Percentiles rank a stretch among this genome's conserved stretches.
Conservation (phyloP, 2,797 vertebrate genomes). For the Falco rusticolus region DNA sequence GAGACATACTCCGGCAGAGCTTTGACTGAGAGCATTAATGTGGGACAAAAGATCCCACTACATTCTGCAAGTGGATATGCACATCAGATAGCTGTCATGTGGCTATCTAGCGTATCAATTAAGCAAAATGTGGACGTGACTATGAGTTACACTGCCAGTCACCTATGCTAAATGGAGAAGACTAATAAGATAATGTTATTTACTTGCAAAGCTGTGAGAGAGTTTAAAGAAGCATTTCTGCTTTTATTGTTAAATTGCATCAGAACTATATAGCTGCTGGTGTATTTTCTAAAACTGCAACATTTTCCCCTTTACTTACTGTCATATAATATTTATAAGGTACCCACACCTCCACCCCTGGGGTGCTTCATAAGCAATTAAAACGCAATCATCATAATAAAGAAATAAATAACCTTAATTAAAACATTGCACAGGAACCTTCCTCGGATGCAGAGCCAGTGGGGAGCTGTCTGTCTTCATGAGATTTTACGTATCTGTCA, state of each 20-base stretch:
- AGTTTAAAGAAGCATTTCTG: not conserved
- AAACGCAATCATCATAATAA: conserved; percentile 69
- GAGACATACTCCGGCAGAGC: not conserved
- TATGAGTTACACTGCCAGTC: not conserved
- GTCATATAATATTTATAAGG: conserved; percentile 52
- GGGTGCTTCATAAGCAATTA: conserved; percentile 61
- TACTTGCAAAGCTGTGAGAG: not conserved
- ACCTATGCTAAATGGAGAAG: not conserved
- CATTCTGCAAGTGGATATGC: not conserved
- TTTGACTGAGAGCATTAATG: not conserved
- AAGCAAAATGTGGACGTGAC: not conserved
- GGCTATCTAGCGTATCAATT: not conserved
- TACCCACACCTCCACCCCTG: conserved; percentile 22
- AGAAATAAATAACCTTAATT: conserved; percentile 77
- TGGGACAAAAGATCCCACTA: not conserved
- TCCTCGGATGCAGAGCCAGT: conserved; percentile 36
- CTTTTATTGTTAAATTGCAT: not conserved
- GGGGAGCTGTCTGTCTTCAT: conserved; percentile 63
- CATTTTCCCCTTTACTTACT: not conserved
- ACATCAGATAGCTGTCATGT: not conserved
- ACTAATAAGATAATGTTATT: not conserved
- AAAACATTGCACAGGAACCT: conserved; percentile 68
- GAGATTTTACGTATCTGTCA: conserved; percentile 64
- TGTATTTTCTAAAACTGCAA: not conserved
- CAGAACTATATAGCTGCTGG: not conserved